Percentiles rank a stretch among this genome's conserved stretches.
These are phyloP conservation scores for Steinernema khuongi DNA, from an alignment of 1,140 invertebrate species.

Conservation along the genomic window DNA sequence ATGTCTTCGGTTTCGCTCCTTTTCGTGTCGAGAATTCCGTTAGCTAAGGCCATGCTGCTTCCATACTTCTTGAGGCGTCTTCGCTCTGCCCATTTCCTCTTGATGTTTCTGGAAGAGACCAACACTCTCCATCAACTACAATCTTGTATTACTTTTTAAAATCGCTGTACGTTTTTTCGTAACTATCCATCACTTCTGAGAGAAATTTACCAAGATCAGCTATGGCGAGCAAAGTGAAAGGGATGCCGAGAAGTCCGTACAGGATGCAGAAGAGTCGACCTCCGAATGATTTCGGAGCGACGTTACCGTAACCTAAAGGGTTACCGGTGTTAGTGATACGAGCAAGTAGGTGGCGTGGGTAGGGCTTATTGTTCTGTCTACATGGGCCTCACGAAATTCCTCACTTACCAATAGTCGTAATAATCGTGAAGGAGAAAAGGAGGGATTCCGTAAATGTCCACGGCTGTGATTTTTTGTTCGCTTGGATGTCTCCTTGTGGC, in stretches of 20 bases:
- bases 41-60: background rate
- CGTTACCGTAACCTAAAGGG: conserved; percentile 36
- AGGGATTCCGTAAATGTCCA: conserved; percentile 36
- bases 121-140: background rate
- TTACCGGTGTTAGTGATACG: no score
- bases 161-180: conserved; percentile 10
- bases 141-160: background rate
- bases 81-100: background rate
- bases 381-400: no score
- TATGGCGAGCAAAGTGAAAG: conserved; percentile 40
- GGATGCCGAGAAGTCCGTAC: conserved; percentile 40
- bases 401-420: conserved; percentile 39
- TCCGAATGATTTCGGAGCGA: conserved; percentile 34
- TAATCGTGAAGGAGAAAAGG: conserved; percentile 38
- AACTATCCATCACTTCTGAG: conserved; percentile 28
- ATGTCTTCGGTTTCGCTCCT: conserved; percentile 25
- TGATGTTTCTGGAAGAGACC: background rate
- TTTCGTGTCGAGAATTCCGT: conserved; percentile 2
- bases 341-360: no score
- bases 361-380: no score
- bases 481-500: background rate
- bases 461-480: conserved; percentile 15
- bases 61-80: conserved; percentile 13
- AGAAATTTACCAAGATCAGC: conserved; percentile 43
- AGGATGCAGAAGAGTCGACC: conserved; percentile 40